Percentiles rank a stretch among this genome's conserved stretches.
These are phyloP conservation scores for Plagiodera versicolora DNA, from an alignment of 2,888 invertebrate genomes.

Conservation along the genomic window DNA sequence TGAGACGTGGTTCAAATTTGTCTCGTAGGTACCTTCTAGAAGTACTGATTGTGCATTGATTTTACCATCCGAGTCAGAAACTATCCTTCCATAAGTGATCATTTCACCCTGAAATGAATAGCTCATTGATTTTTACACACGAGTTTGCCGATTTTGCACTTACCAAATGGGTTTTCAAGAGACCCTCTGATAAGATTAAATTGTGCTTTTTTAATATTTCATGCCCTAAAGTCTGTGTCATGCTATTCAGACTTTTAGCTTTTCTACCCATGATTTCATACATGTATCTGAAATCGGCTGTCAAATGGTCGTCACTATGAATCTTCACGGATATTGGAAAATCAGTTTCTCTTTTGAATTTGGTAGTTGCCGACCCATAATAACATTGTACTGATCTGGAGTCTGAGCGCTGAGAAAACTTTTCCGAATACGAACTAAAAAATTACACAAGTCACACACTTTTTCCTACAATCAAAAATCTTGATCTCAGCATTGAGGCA, in stretches of 20 bases:
- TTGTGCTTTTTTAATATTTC: constrained; percentile 45
- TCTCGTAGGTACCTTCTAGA: constrained; percentile 67
- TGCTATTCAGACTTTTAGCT: constrained; percentile 53
- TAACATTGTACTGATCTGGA: constrained; percentile 26
- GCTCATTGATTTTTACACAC: not conserved
- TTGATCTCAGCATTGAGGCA: no score
- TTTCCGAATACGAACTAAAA: constrained; percentile 22
- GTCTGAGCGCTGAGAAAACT: constrained; percentile 28
- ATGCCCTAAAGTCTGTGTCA: constrained; percentile 48
- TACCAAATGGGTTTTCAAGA: constrained; percentile 29
- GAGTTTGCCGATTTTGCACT: not conserved
- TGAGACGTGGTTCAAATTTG: constrained; percentile 51
- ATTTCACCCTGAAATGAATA: constrained; percentile 34
- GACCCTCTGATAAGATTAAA: constrained; percentile 40
- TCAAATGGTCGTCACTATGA: constrained; percentile 22
- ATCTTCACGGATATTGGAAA: constrained; percentile 20
- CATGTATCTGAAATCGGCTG: constrained; percentile 54
- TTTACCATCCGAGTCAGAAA: constrained; percentile 73
- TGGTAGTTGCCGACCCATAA: constrained; percentile 25
- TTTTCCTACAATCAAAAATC: no score
- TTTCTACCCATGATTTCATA: constrained; percentile 57
- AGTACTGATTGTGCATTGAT: constrained; percentile 71
- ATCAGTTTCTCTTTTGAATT: constrained; percentile 25
- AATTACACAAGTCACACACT: no score
- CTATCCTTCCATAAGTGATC: constrained; percentile 67